Base-by-base conservation (phyloP, 1,140 invertebrate genomes). In the Agraylea sexmaculata region DNA sequence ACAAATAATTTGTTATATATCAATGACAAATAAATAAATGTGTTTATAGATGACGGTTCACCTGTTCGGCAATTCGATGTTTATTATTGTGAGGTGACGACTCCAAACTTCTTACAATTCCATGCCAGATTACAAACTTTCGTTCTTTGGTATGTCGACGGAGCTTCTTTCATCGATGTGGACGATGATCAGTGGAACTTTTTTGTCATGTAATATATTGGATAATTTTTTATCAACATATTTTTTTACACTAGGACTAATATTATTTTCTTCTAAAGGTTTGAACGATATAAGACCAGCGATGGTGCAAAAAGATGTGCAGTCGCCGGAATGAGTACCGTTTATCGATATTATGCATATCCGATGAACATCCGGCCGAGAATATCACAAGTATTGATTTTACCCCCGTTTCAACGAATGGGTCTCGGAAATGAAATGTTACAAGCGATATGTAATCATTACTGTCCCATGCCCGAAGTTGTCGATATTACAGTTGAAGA, bases 271-370 rank as follows among this genome's bases (percentile, higher is more conserved):
- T 39, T 41, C 54, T 56, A 46, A 53, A 91, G 87, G 47, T 92
- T 80, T 65, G 88, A 93, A 62, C 87, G 83, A 53, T 87, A 81
- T 53, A 66, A 68, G 43, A 67, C 66, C 19, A 62, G 67, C 29
- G 68, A 79, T 53, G 80, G 82, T 10, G 53, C 62, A 4, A 48
- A 54, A 10, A 64, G 68, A n/a, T 90, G 87, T 55, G 80, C 80
- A 21, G 77, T 86, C 39, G 78, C 78, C 45, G 93, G 87, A 8
- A 96, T 91, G 63, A 75, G 80, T 21, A 90, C 90, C 0, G 80
- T 93, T 15, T 99, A 96, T 68, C 80, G 87, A 49, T 98, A 93
- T 62, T 98, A 92, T 59, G 85, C 87, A 1, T 95, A 95, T 65
- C 92, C 92, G 0, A 66, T 75, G 29, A 78, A 86, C 55, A 78